Percentiles rank a stretch among this genome's conserved stretches.
Evolutionary conservation across 2,113 vertebrate genomes (phyloP).

Genomic region (Thomomys bottae): DNA sequence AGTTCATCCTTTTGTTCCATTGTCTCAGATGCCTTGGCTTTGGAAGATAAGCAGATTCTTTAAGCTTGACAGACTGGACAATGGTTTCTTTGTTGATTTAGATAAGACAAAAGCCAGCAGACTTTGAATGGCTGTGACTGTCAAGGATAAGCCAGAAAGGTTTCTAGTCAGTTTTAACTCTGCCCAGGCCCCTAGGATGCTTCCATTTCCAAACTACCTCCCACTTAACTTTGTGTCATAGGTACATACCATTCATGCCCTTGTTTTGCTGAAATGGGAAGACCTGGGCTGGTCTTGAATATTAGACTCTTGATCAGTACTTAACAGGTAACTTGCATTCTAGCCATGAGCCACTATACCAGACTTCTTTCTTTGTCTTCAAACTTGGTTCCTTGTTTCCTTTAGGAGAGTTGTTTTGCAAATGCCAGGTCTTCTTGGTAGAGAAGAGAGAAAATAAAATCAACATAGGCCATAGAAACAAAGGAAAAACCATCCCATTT

Average conservation of each 20-base stretch:
- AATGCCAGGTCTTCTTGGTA: slow-evolving; percentile 4
- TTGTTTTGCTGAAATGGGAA: too few species aligned
- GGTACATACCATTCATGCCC: too few species aligned
- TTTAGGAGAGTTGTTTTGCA: slow-evolving; percentile 33
- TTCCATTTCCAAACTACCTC: background rate
- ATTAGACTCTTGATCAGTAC: too few species aligned
- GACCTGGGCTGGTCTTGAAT: too few species aligned
- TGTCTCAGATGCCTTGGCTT: background rate
- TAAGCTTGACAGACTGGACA: background rate
- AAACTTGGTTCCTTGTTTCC: background rate
- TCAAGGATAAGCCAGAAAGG: background rate
- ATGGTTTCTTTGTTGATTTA: background rate
- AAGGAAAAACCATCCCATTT: background rate
- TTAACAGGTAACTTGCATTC: too few species aligned
- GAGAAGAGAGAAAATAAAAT: background rate
- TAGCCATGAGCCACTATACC: too few species aligned
- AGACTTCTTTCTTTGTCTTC: background rate
- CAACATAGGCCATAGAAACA: background rate
- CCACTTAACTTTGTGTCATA: background rate
- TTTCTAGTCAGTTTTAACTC: background rate
- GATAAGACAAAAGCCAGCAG: background rate
- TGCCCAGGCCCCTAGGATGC: background rate
- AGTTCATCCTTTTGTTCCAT: background rate
- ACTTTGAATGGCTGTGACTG: background rate
- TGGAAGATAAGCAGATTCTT: background rate